A percentile compares a stretch with the other conserved stretches of the same genome.
phyloP scores from a whole-genome alignment of 1,140 invertebrate genomes.

The Polypedilum pembai region DNA sequence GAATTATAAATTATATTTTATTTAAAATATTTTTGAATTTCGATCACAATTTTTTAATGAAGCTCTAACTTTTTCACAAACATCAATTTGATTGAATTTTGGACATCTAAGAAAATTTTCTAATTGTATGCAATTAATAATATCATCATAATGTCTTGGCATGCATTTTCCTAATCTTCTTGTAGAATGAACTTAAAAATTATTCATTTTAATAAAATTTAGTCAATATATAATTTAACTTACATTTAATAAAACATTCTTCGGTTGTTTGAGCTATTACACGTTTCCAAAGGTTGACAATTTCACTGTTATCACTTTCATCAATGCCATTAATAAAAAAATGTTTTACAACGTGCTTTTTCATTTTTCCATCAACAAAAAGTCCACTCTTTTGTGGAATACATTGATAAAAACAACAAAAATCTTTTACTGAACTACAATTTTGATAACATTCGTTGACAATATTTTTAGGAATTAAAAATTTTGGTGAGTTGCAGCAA shows the following conservation, averaged over 20 bases:
- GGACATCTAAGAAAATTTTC: background rate
- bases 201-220: no score
- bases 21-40: background rate
- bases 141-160: background rate
- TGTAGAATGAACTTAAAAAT: background rate
- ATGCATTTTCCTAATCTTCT: background rate
- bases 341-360: background rate
- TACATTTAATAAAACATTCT: background rate
- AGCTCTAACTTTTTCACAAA: background rate
- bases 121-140: background rate
- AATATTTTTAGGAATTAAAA: background rate
- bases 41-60: background rate
- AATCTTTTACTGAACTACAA: background rate
- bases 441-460: background rate
- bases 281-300: background rate
- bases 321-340: background rate
- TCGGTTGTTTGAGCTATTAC: background rate
- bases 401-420: background rate
- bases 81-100: conserved; percentile 1
- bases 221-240: background rate
- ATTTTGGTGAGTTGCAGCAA: background rate
- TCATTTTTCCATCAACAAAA: background rate
- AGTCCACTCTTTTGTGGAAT: background rate
- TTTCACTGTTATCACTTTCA: background rate
- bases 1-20: background rate